phyloP scores from a whole-genome alignment of 2,797 vertebrate genomes.

The Bovichtus diacanthus region DNA sequence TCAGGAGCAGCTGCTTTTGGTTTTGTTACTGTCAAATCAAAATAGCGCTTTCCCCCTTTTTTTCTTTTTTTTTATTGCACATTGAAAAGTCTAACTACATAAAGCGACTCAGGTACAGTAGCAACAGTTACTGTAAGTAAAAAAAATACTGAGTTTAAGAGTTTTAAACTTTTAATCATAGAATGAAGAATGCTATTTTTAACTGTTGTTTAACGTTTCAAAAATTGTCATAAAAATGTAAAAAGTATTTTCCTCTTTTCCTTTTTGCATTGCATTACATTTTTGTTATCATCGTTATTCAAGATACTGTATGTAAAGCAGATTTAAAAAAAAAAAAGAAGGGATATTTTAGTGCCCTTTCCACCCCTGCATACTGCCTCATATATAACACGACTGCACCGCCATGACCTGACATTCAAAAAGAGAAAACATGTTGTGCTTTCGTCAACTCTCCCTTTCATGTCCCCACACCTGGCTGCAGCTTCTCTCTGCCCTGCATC shows the following conservation, averaged over 20 bases:
- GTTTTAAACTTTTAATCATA: neutral
- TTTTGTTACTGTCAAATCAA: neutral
- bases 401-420: conserved; percentile 37
- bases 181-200: neutral
- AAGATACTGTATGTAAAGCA: neutral
- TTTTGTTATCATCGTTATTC: neutral
- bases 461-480: conserved; percentile 81
- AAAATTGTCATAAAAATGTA: too few relatives aligned
- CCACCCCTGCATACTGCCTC: conserved; percentile 19
- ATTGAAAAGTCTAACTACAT: neutral
- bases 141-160: neutral
- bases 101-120: neutral
- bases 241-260: neutral
- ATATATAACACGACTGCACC: conserved; percentile 41
- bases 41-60: neutral
- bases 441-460: conserved; percentile 82
- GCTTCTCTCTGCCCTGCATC: conserved; percentile 54
- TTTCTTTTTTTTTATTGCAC: neutral
- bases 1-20: neutral
- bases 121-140: neutral
- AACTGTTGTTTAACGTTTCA: neutral
- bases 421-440: conserved; percentile 38
- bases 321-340: neutral
- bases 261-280: neutral
- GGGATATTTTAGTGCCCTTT: conserved; percentile 14